Evolutionary conservation across 2,888 invertebrate genomes (phyloP).

Genomic region (Biston stratarius): DNA sequence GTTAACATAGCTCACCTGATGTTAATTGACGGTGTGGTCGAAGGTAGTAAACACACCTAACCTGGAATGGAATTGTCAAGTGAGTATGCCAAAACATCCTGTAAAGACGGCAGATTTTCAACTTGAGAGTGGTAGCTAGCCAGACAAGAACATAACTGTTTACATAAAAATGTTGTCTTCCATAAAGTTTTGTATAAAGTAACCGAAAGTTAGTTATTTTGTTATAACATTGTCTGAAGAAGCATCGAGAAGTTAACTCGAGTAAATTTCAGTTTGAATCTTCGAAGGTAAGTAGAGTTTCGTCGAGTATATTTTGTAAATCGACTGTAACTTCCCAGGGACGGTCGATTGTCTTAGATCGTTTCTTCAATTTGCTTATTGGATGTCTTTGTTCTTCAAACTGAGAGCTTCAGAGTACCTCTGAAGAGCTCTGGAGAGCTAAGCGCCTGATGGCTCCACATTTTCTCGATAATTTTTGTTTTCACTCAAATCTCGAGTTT

Average conservation of each 20-base stretch:
- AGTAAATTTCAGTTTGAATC: slow-evolving; percentile 48
- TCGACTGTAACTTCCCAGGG: slow-evolving; percentile 65
- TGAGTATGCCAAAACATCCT: too few species aligned
- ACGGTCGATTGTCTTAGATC: slow-evolving; percentile 64
- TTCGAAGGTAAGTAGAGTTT: slow-evolving; percentile 45
- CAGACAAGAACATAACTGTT: too few species aligned
- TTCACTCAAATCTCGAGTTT: slow-evolving; percentile 35
- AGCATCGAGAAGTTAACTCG: slow-evolving; percentile 22
- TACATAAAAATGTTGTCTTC: too few species aligned
- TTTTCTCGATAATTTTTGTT: slow-evolving; percentile 37
- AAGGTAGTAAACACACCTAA: too few species aligned
- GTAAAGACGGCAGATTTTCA: too few species aligned
- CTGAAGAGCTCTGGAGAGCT: slow-evolving; percentile 39
- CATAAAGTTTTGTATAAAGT: too few species aligned
- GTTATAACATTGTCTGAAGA: background rate
- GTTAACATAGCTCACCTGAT: too few species aligned
- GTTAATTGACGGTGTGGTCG: too few species aligned
- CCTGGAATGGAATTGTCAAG: too few species aligned
- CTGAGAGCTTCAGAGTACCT: slow-evolving; percentile 37
- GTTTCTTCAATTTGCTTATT: slow-evolving; percentile 67
- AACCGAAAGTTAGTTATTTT: too few species aligned
- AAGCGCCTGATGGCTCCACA: slow-evolving; percentile 32
- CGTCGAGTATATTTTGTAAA: slow-evolving; percentile 66
- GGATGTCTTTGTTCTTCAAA: slow-evolving; percentile 49
- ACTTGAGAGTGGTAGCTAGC: too few species aligned